Evolutionary conservation across 1,140 invertebrate species (phyloP), one percentile per base, ranked within the genome.

Genomic region (Cotesia glomerata): DNA sequence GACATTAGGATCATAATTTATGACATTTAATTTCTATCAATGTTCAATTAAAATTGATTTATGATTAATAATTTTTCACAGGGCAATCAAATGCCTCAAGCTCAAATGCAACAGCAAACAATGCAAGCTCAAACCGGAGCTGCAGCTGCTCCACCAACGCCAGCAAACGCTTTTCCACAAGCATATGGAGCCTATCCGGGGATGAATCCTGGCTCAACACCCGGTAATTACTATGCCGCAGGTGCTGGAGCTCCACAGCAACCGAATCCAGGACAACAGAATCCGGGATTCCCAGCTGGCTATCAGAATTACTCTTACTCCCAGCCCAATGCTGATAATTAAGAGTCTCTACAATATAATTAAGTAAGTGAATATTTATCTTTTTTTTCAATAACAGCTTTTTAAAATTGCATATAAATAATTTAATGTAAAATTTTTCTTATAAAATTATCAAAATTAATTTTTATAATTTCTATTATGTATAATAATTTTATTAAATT

Each of bases 291-390:
- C 67, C 82, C 84, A 62, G 75, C 80, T 73, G 82, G 81, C 26
- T 87, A 87, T 77, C 86, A 87, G 75, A 87, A 87, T 74, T 87
- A 87, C 69, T 80, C 85, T 11, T 87, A 86, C 62, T 81, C 86
- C 66, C 86, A 87, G 66, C 75, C 83, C 39, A 86, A 78, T 71
- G 81, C 86, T 69, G 85, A 86, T 69, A 87, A 86, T 73, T 87
- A 81, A 86, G 67, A 75, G 73, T 49, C 54, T 14, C 52, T 69
- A 75, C 71, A 34, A 7, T 5, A 69, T 9, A 45, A 58, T 66
- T 62, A 75, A 84, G 83, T 85, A 78, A 81, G 76, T 81, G 78
- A 75, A 63, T 59, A 64, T 36, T 65, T n/a, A 69, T 36, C 34
- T 35, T 14, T 67, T 26, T 36, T 61, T 16, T 49, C 58, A 59